phyloP scores from a whole-genome alignment of 1,140 invertebrate species.

The silkworm (Bombyx mori) region DNA sequence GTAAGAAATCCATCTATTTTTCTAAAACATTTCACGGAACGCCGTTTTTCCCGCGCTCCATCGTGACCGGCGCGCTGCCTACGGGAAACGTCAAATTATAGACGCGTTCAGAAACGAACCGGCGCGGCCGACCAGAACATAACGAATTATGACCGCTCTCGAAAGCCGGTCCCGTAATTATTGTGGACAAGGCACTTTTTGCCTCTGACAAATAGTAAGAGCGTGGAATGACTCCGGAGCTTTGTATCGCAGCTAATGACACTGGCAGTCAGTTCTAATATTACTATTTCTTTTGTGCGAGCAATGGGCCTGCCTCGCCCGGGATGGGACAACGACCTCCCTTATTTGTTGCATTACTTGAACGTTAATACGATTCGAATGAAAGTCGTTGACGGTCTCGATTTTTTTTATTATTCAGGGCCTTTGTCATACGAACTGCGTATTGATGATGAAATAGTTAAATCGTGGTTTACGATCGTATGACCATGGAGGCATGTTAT shows the following conservation, averaged over 20 bases:
- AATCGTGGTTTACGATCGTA: too few relatives aligned
- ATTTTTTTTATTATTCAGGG: conserved; percentile 48
- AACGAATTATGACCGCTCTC: conserved; percentile 66
- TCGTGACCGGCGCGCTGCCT: conserved; percentile 33
- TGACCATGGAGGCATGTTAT: too few relatives aligned
- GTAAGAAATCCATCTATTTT: too few relatives aligned
- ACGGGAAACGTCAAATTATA: conserved; percentile 66
- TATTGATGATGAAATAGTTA: conserved; percentile 26
- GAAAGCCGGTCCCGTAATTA: conserved; percentile 67
- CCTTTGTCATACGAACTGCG: conserved; percentile 47
- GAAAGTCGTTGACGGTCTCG: conserved; percentile 51
- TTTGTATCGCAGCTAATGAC: conserved; percentile 66
- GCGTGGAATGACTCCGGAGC: conserved; percentile 60
- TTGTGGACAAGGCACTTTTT: conserved; percentile 69
- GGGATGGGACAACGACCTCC: conserved; percentile 55
- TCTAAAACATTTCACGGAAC: too few relatives aligned
- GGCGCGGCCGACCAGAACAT: conserved; percentile 67
- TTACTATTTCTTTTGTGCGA: conserved; percentile 69
- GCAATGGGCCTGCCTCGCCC: conserved; percentile 36
- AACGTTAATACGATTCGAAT: conserved; percentile 63
- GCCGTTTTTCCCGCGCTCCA: conserved; percentile 23
- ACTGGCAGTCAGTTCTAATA: conserved; percentile 61
- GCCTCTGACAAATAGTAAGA: conserved; percentile 66
- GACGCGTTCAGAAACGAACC: conserved; percentile 53
- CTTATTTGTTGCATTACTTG: conserved; percentile 66